Evolutionary conservation across 2,888 invertebrate genomes (phyloP).

Genomic region (Noctua janthe): DNA sequence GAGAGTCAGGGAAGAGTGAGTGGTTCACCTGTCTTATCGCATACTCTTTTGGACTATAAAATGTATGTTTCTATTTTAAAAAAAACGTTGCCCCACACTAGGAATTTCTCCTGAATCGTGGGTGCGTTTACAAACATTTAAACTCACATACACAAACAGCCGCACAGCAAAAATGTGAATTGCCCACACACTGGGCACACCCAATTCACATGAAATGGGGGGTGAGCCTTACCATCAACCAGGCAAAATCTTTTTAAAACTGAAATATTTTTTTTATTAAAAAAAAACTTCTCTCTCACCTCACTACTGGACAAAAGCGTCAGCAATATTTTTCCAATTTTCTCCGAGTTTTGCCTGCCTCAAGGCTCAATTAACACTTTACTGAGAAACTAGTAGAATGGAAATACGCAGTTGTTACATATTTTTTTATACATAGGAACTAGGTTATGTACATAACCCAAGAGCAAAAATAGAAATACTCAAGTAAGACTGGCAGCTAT

Average conservation of each 20-base stretch:
- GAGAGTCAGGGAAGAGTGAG: neutral
- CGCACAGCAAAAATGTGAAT: too few species aligned
- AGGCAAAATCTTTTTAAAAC: neutral
- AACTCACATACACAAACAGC: too few species aligned
- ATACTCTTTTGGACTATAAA: neutral
- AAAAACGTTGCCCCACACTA: too few species aligned
- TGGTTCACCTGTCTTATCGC: neutral
- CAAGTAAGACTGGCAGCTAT: conserved; percentile 39
- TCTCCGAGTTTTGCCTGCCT: neutral
- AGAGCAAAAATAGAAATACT: neutral
- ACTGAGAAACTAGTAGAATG: neutral
- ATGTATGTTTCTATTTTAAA: neutral
- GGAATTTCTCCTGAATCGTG: too few species aligned
- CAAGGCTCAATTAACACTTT: neutral
- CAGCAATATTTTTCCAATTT: neutral
- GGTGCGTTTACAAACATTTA: too few species aligned
- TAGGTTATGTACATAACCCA: neutral
- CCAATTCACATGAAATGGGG: neutral
- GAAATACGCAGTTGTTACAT: neutral
- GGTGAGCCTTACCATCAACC: neutral
- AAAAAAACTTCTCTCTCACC: too few species aligned
- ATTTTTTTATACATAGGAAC: neutral
- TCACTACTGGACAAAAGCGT: too few species aligned
- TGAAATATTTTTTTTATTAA: too few species aligned
- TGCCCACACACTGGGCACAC: neutral